Evolutionary conservation across 1,140 invertebrate genomes (phyloP), one percentile per base, ranked within the genome.

Genomic region (Teleopsis dalmanni): DNA sequence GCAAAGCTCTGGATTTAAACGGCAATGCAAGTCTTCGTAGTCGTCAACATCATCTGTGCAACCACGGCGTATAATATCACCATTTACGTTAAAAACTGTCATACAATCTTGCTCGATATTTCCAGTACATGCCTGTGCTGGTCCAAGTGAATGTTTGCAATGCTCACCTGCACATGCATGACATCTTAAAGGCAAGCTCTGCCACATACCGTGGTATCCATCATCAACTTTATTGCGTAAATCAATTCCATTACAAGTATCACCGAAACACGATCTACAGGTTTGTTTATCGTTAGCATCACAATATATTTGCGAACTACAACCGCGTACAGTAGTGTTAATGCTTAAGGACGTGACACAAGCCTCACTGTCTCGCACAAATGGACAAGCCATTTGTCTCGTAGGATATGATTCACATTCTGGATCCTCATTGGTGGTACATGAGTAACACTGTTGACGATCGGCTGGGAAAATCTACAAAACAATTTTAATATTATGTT

Each of bases 11-110:
- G 57, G 60, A 43, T 65, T 50, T 29, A 51, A n/a, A 3, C 54
- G 49, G 34, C 65, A 68, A 14, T 61, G 60, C 7, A 47, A 48
- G 47, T 68, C 58, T 36, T 63, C 59, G 18, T 67, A 65, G 43
- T 63, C 52, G 11, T 68, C 65, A 21, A 68, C 65, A 26, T 62
- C 60, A 8, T 67, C 61, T 4, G 57, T 26, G 34, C 65, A 68
- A 14, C 65, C 65, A 9, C 65, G 57, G 3, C 65, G 37, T 1
- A 50, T 50, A 11, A 68, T 58, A 1, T 54, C 52, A 9, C 62
- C 65, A 37, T 59, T 52, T 11, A 13, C 5, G 6, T 56, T 55
- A 10, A 68, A 68, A 4, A 68, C 65, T 2, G 59, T 60, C 52
- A 58, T 65, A 29, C 65, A 68, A 16, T 68, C 65, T 48, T 68